These are phyloP conservation scores for Xenus cinereus DNA, from an alignment of 2,113 vertebrate genomes.

Conservation along the genomic window DNA sequence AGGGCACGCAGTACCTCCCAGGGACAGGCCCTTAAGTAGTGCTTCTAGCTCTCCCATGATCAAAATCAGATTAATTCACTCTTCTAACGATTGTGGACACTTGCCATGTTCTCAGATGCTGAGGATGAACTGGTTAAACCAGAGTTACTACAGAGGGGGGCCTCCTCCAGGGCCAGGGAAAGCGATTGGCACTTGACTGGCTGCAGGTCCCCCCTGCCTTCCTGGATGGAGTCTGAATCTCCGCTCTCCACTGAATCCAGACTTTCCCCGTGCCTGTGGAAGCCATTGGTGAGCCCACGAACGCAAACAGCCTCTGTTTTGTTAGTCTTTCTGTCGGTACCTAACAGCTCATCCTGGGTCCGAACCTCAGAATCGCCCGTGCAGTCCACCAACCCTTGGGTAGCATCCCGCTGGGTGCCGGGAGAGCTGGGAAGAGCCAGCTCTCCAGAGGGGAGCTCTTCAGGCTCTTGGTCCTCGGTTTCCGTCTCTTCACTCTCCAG, in stretches of 20 bases:
- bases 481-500: slow-evolving; percentile 46
- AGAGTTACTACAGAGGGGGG: slow-evolving; percentile 69
- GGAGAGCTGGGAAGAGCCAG: background rate
- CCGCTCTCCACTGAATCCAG: slow-evolving; percentile 66
- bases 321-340: background rate
- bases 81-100: slow-evolving; percentile 68
- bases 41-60: slow-evolving; percentile 34
- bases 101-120: slow-evolving; percentile 72
- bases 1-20: background rate
- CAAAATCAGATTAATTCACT: background rate
- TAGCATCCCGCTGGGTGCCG: background rate
- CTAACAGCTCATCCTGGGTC: background rate
- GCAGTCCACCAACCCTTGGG: background rate
- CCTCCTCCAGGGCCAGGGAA: slow-evolving; percentile 6
- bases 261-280: slow-evolving; percentile 67
- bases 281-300: slow-evolving; percentile 79
- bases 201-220: slow-evolving; percentile 39
- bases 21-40: background rate
- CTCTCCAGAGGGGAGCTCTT: background rate
- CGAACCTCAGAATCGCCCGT: background rate
- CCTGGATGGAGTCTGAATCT: slow-evolving; percentile 53
- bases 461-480: background rate
- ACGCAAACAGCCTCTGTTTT: slow-evolving; percentile 6
- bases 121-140: slow-evolving; percentile 81
- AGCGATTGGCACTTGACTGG: slow-evolving; percentile 60